Evolutionary conservation across 2,888 invertebrate species (phyloP).

Genomic region (Apantesis nais): DNA sequence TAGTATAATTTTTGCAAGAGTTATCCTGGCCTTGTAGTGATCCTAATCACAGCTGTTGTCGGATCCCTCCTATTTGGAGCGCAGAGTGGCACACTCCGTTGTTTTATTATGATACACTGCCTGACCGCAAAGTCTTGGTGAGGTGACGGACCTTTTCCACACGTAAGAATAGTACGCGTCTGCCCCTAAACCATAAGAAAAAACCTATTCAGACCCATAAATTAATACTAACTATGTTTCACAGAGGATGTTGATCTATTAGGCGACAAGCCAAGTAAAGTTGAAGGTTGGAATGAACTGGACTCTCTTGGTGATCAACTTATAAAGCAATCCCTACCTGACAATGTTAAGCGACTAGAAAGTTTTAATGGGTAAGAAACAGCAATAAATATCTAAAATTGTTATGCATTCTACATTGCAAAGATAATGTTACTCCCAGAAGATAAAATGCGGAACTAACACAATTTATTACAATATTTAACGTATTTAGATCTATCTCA

Average conservation of each 20-base stretch:
- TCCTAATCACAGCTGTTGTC: too few relatives aligned
- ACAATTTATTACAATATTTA: not conserved
- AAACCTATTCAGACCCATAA: not conserved
- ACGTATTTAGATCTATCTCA: too few relatives aligned
- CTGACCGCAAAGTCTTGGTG: too few relatives aligned
- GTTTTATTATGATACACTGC: too few relatives aligned
- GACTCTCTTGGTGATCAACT: slow-evolving; percentile 93
- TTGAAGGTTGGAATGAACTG: slow-evolving; percentile 89
- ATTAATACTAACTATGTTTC: slow-evolving; percentile 26
- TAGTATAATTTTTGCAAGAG: too few relatives aligned
- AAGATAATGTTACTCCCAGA: not conserved
- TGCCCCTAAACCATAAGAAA: too few relatives aligned
- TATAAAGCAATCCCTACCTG: slow-evolving; percentile 89
- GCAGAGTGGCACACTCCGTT: too few relatives aligned
- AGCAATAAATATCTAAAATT: not conserved
- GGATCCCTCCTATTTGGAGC: too few relatives aligned
- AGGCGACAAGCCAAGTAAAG: slow-evolving; percentile 62
- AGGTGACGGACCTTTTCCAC: too few relatives aligned
- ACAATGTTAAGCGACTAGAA: slow-evolving; percentile 71
- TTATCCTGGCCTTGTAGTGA: too few relatives aligned
- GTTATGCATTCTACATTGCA: not conserved
- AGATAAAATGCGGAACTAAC: not conserved
- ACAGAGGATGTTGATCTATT: slow-evolving; percentile 70
- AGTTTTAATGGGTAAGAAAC: slow-evolving; percentile 69
- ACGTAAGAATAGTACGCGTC: too few relatives aligned